Conservation (phyloP, 2,113 vertebrate species). For the Coptodon rendalli region DNA sequence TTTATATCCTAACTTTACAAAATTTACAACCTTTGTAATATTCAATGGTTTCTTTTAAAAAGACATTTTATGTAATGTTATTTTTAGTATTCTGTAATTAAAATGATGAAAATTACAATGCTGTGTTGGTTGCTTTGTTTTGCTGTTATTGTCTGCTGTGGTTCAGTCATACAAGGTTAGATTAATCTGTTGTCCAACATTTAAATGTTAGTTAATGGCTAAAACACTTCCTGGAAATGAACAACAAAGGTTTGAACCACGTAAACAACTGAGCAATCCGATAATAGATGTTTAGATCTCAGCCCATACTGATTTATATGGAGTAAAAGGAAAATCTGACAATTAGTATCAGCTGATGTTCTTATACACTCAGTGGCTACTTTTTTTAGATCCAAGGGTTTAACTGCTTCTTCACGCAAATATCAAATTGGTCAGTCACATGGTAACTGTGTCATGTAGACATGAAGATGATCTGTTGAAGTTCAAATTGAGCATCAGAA, state of each 20-base stretch:
- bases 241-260: not conserved
- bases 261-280: not conserved
- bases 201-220: not conserved
- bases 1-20: constrained; percentile 78
- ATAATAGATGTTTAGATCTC: not conserved
- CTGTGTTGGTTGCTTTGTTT: not conserved
- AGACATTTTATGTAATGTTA: constrained; percentile 77
- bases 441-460: not conserved
- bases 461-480: not conserved
- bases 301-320: not conserved
- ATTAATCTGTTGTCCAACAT: not conserved
- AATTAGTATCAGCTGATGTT: not conserved
- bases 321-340: not conserved
- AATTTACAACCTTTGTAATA: constrained; percentile 78
- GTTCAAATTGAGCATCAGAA: not conserved
- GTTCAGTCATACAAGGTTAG: not conserved
- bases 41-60: constrained; percentile 76
- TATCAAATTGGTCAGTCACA: not conserved
- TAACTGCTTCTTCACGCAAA: not conserved
- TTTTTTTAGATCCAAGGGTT: not conserved
- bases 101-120: constrained; percentile 61
- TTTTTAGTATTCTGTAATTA: constrained; percentile 79
- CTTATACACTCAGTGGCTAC: not conserved
- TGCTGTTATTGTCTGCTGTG: not conserved
- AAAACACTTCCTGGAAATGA: fast-evolving